Evolutionary conservation across 1,140 invertebrate genomes (phyloP), one percentile per base, ranked within the genome.

Genomic region (Drosophila auraria): DNA sequence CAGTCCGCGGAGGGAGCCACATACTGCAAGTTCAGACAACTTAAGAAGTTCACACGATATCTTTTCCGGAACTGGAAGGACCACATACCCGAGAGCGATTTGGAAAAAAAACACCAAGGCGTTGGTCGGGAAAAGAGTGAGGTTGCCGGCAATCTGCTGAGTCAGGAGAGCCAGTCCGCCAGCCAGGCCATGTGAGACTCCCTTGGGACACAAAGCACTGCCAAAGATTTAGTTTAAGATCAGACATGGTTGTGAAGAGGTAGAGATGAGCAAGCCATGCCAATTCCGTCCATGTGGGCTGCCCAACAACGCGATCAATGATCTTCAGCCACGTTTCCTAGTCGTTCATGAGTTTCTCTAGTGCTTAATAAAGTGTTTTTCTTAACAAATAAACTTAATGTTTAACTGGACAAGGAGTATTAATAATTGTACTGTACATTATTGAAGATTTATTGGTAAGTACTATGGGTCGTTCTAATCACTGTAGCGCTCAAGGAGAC

Each of bases 11-110:
- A 98, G 92, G 97, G 97, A 0, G 97, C 97, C 0, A 98, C 97
- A 0, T 98, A 98, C 84, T 98, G 97, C 93, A 98, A 98, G 93
- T 98, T 98, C 90, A 94, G 97, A 47, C 97, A 98, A 84, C 93
- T 98, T 12, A 94, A 97, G 69, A 98, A 98, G 92, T 98, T 98
- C 82, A 98, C 97, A 0, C 94, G 97, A 33, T 98, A 98, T 92
- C 94, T 98, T 47, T 98, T 98, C 80, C 94, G 97, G 61, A 98
- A 97, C 87, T 98, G 97, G 97, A 98, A 98, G 91, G 97, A 98
- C 92, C 98, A 98, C 92, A 94, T 98, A 20, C 97, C 97, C 0
- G 97, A 96, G 0, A 96, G 97, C 71, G 94, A 97, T 54, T 60
- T 87, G 57, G 72, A 47, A 63, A 90, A 86, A 47, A 90, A 86